Base-by-base conservation (phyloP, 2,888 invertebrate species). In the Branchinecta sandiegonensis region DNA sequence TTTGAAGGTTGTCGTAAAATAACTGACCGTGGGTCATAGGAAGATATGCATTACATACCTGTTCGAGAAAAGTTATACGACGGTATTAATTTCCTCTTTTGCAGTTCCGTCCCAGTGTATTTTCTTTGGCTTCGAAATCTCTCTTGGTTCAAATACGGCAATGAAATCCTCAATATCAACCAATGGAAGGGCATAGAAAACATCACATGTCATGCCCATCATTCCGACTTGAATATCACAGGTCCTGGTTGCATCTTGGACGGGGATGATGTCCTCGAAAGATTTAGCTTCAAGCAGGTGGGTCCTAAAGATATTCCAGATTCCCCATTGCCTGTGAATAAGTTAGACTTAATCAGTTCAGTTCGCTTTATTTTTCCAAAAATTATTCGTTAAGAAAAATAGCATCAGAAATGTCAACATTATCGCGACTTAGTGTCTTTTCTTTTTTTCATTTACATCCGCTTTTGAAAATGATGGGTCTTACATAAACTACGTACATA, bases 71-170 rank as follows among this genome's bases (percentile, higher is more conserved):
- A 23, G 46, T 65, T 65, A 46, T 65, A 14, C 3, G 23, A 23
- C 23, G 37, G 37, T 37, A 37, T 37, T 37, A 6, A 65, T 69
- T 68, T 17, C 63, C 66, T 67, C 14, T 69, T 69, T 75, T 76
- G 17, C 75, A 89, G 89, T 1, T 91, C 92, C 0, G 87, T 92
- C 37, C 93, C 93, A 0, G 78, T 83, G 0, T 93, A 91, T 76
- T 85, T 93, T 70, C 83, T 86, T 72, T 93, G 92, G 92, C 80
- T 92, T 71, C 88, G 90, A 0, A 89, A 90, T 77, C 78, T 93
- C 13, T 93, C 93, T 0, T 94, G 94, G 94, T 93, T 94, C 79
- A 85, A 88, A 69, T 94, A 92, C 77, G 90, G 90, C 46, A 92
- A 92, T 77, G 93, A 94, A 77, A 90, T 91, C 0, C 79, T 94